Conservation (phyloP, 2,888 invertebrate species). For the Hypomecis punctinalis region DNA sequence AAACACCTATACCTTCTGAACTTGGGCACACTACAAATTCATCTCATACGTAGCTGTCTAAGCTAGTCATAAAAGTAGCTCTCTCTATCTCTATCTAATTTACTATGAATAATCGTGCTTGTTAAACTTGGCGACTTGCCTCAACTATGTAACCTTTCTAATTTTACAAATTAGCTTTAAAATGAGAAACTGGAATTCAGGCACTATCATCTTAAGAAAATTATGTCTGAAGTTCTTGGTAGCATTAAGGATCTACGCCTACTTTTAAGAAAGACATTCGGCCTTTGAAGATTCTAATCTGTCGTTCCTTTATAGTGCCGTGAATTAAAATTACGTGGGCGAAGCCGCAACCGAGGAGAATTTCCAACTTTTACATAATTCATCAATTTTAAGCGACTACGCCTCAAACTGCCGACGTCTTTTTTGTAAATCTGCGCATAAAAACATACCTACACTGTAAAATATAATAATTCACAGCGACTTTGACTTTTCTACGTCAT, state of each 20-base stretch:
- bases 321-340: constrained; percentile 7
- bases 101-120: constrained; percentile 51
- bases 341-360: neutral
- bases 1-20: too few relatives aligned
- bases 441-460: too few relatives aligned
- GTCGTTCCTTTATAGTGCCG: neutral
- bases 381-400: constrained; percentile 3
- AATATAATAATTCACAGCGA: too few relatives aligned
- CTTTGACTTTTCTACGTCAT: too few relatives aligned
- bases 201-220: neutral
- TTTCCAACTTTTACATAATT: constrained; percentile 7
- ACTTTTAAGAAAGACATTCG: constrained; percentile 2
- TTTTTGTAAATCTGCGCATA: constrained; percentile 4
- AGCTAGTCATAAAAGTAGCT: constrained; percentile 24
- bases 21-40: too few relatives aligned
- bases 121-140: constrained; percentile 47
- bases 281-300: constrained; percentile 13
- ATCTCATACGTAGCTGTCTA: too few relatives aligned
- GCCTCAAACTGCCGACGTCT: neutral
- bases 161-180: constrained; percentile 11
- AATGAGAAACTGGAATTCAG: neutral
- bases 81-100: too few relatives aligned
- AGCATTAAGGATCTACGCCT: neutral
- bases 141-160: constrained; percentile 36
- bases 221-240: neutral